phyloP scores from a whole-genome alignment of 2,113 vertebrate species.

The Struthio camelus region DNA sequence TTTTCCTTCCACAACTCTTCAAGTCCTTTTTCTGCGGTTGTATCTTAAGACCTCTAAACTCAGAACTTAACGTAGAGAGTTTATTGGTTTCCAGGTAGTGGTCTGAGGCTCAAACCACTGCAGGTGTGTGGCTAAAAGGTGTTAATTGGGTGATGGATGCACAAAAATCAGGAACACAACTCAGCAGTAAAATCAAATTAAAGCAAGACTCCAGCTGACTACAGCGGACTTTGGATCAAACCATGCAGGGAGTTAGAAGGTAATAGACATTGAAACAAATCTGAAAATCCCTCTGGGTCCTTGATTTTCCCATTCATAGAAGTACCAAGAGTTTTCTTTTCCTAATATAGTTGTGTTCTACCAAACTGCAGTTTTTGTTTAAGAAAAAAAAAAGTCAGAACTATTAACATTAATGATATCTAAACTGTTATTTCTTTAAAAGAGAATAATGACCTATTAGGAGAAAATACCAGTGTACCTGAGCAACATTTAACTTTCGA shows the following conservation, averaged over 20 bases:
- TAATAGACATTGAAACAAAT: neutral
- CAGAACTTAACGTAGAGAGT: neutral
- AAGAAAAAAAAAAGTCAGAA: neutral
- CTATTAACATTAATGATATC: neutral
- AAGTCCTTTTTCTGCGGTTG: neutral
- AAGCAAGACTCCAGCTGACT: neutral
- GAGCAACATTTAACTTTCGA: neutral
- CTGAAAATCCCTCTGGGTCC: neutral
- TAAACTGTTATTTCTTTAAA: neutral
- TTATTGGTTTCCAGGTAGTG: neutral
- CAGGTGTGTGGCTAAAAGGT: neutral
- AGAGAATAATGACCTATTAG: neutral
- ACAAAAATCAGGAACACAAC: neutral
- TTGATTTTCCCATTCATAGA: neutral
- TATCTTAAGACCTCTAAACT: neutral
- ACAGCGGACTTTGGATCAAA: neutral
- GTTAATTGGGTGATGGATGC: neutral
- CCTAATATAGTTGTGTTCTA: neutral
- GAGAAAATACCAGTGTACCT: neutral
- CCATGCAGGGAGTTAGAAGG: neutral
- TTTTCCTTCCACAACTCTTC: neutral
- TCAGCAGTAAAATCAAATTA: neutral
- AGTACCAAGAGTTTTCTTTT: neutral
- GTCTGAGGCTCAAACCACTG: neutral
- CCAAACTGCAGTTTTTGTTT: neutral